These are phyloP conservation scores for Drosophila sordidapex DNA, from an alignment of 2,888 invertebrate species.

Conservation along the genomic window DNA sequence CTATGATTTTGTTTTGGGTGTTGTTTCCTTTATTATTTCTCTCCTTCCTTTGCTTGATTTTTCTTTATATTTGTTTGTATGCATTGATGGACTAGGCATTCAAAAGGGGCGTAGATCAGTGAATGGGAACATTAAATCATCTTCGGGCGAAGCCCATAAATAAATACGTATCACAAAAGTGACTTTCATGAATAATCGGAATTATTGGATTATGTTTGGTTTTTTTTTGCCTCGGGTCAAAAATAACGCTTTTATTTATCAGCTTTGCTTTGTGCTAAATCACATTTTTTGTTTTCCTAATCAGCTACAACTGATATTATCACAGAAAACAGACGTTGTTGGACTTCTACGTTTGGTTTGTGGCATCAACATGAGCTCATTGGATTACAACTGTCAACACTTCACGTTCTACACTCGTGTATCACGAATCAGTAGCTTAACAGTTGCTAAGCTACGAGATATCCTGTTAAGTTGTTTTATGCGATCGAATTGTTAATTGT, in stretches of 20 bases:
- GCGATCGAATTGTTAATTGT: not conserved
- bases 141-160: not conserved
- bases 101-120: conserved; percentile 15
- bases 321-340: not conserved
- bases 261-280: conserved; percentile 2
- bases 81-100: not conserved
- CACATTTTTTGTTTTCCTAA: not conserved
- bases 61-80: not conserved
- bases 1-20: conserved; percentile 28
- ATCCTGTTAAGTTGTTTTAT: conserved; percentile 2
- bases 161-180: not conserved
- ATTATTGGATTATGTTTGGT: not conserved
- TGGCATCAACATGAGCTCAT: conserved; percentile 22
- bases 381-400: conserved; percentile 19
- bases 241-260: conserved; percentile 1
- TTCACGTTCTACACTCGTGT: conserved; percentile 12
- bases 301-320: conserved; percentile 14
- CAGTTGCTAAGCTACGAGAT: not conserved
- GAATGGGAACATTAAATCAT: conserved; percentile 18
- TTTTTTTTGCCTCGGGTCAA: not conserved
- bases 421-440: not conserved
- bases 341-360: not conserved
- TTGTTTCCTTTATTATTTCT: conserved; percentile 3
- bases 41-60: not conserved
- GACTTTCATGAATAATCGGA: not conserved